These are phyloP conservation scores for Poecilia latipinna DNA, from an alignment of 2,113 vertebrate genomes.

Conservation along the genomic window DNA sequence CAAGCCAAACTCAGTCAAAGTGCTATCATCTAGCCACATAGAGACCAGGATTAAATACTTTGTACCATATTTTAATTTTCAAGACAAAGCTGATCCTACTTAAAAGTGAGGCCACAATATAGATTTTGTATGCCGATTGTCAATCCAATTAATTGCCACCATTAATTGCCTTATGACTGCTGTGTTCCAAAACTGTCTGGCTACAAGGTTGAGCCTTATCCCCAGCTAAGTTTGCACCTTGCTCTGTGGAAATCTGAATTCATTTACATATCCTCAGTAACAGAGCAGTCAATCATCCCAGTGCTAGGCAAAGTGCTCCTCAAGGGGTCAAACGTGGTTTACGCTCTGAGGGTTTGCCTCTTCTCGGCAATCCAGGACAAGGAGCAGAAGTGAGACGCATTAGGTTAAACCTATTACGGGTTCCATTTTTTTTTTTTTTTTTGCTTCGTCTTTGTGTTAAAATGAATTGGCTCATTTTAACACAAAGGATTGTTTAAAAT, in stretches of 20 bases:
- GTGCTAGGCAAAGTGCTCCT: slow-evolving; percentile 40
- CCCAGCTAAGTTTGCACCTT: slow-evolving; percentile 22
- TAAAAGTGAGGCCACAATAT: not conserved
- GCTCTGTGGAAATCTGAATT: slow-evolving; percentile 26
- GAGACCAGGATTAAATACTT: not conserved
- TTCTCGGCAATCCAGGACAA: slow-evolving; percentile 38
- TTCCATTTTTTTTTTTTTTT: not conserved
- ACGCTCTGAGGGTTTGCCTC: slow-evolving; percentile 35
- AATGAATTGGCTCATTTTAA: slow-evolving; percentile 28
- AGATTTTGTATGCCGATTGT: not conserved
- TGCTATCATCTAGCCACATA: not conserved
- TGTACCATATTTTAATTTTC: not conserved
- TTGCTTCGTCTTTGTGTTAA: slow-evolving; percentile 12
- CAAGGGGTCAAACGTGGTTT: slow-evolving; percentile 45
- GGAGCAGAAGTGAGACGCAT: slow-evolving; percentile 34
- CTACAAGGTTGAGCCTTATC: slow-evolving; percentile 15
- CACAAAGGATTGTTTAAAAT: slow-evolving; percentile 12
- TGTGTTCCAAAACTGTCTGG: slow-evolving; percentile 4
- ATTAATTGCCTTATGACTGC: not conserved
- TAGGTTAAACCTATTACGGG: slow-evolving; percentile 50
- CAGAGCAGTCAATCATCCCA: slow-evolving; percentile 46
- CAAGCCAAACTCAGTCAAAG: not conserved
- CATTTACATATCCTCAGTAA: slow-evolving; percentile 38
- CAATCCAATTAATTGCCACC: not conserved
- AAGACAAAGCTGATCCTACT: not conserved